A percentile compares a stretch with the other conserved stretches of the same genome.
Evolutionary conservation across 2,888 invertebrate genomes (phyloP).

Genomic region (Schizaphis graminum): DNA sequence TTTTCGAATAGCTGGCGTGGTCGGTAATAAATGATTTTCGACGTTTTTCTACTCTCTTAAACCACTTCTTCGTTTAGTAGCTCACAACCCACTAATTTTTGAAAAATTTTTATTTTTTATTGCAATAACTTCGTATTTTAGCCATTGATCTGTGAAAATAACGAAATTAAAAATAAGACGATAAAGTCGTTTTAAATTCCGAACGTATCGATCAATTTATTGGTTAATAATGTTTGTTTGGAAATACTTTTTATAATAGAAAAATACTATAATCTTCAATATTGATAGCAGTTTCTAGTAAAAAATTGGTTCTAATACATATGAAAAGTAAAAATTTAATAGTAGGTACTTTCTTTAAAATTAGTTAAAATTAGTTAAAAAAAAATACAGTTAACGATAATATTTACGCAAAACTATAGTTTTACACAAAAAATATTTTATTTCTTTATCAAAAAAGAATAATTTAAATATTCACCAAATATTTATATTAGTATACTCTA

Average conservation of each 20-base stretch:
- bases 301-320: background rate
- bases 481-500: background rate
- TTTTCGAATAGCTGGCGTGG: background rate
- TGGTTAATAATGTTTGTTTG: background rate
- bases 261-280: background rate
- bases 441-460: background rate
- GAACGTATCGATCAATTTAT: background rate
- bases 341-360: background rate
- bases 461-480: background rate
- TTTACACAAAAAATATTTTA: too few species aligned
- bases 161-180: background rate
- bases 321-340: background rate
- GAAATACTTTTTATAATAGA: background rate
- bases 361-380: background rate
- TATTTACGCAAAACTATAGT: too few species aligned
- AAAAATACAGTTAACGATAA: background rate
- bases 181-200: background rate
- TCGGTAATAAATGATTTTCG: constrained; percentile 6
- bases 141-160: background rate
- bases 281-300: background rate
- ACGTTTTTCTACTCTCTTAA: background rate
- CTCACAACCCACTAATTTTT: background rate
- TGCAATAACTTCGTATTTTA: background rate
- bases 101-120: background rate
- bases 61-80: background rate